Percentiles rank a stretch among this genome's conserved stretches.
Conservation (phyloP, 2,888 invertebrate genomes). For the Perithous albicinctus region DNA sequence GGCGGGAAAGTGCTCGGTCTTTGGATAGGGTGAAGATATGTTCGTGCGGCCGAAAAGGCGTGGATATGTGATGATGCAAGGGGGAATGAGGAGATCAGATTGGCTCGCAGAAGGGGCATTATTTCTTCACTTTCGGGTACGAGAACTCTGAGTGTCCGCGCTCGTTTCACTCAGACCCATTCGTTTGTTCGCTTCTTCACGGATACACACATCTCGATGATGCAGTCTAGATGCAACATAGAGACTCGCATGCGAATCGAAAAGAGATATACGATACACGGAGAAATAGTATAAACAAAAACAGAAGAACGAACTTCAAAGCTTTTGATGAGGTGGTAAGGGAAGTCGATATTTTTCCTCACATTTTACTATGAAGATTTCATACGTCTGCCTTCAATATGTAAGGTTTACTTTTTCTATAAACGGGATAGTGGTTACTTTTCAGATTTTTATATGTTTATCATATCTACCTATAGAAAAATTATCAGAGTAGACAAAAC, state of each 20-base stretch:
- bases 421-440: too few species aligned
- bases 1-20: constrained; percentile 63
- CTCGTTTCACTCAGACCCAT: constrained; percentile 14
- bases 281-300: constrained; percentile 31
- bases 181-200: constrained; percentile 11
- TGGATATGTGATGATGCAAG: constrained; percentile 50
- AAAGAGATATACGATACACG: constrained; percentile 22
- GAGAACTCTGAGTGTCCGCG: constrained; percentile 44
- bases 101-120: constrained; percentile 29
- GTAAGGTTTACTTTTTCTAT: too few species aligned
- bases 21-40: constrained; percentile 50
- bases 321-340: too few species aligned
- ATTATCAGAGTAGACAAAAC: too few species aligned
- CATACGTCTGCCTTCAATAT: not conserved
- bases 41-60: constrained; percentile 48
- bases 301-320: not conserved
- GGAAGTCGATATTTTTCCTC: constrained; percentile 42
- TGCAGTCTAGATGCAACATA: constrained; percentile 30
- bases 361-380: not conserved
- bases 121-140: constrained; percentile 52
- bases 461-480: too few species aligned
- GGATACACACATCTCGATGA: constrained; percentile 29
- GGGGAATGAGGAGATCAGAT: constrained; percentile 47
- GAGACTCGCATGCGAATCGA: constrained; percentile 21
- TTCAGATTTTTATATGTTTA: too few species aligned